Evolutionary conservation across 2,888 invertebrate species (phyloP), one percentile per base, ranked within the genome.

Genomic region (Trissoscelio sp.): DNA sequence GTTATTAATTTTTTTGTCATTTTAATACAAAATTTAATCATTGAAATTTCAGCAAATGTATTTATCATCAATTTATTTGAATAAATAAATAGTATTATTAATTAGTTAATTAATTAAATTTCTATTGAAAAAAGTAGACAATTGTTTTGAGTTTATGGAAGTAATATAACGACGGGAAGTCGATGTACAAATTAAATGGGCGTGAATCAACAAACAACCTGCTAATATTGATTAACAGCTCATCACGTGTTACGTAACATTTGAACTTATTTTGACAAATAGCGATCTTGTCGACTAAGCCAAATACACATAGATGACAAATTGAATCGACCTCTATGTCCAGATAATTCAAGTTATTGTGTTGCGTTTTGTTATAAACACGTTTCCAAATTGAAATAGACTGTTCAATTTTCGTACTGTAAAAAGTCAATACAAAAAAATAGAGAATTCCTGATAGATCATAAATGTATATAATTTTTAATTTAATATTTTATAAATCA

Each of bases 131-230:
- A n/a, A n/a, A n/a, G n/a, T n/a, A n/a, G n/a, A n/a, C n/a, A n/a
- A n/a, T n/a, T n/a, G n/a, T 44, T 39, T 39, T 39, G 18, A 44
- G 18, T 6, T 44, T 16, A 6, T 1, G 18, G 39, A 6, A 18
- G n/a, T 44, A 7, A 44, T 1, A 28, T 44, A 18, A 18, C 2
- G 9, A 44, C 6, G 18, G 16, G 7, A 48, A 48, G 3, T 48
- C 22, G 48, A 1, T 11, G 1, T 3, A 22, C 48, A 6, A 22
- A 51, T 51, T 51, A 16, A 22, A 55, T 53, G 31, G 28, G 18
- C n/a, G 55, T 5, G 34, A 55, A 55, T 34, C 55, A 34, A 55
- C 55, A 55, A 55, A 55, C 34, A 34, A 55, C 18, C 34, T 53
- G 31, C 1, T 53, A 16, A 28, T 28, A 53, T 53, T 53, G 53